A percentile compares a stretch with the other conserved stretches of the same genome.
phyloP scores from a whole-genome alignment of 2,888 invertebrate genomes.

The Tortrix viridana region DNA sequence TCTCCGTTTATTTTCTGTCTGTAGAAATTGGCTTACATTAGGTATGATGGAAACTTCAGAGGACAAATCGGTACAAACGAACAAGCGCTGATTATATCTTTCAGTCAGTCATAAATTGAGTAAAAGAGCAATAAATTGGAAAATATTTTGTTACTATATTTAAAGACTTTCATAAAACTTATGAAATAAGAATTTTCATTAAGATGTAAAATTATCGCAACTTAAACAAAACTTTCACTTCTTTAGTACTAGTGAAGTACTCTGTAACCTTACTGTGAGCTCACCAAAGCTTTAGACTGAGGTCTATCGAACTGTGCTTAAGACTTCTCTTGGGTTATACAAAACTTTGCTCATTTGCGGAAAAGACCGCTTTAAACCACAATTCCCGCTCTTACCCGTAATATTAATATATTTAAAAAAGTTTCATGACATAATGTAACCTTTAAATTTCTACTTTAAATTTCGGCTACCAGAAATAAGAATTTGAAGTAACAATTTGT shows the following conservation, averaged over 20 bases:
- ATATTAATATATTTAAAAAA: constrained; percentile 9
- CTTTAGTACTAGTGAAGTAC: constrained; percentile 1
- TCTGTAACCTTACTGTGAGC: constrained; percentile 4
- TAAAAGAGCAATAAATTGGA: too few species aligned
- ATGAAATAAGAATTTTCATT: not conserved
- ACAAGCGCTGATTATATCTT: not conserved
- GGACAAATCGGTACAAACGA: not conserved
- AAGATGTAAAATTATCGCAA: not conserved
- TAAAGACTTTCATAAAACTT: too few species aligned
- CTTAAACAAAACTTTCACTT: not conserved
- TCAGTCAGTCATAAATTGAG: too few species aligned
- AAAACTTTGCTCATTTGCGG: constrained; percentile 22
- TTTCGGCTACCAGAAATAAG: too few species aligned
- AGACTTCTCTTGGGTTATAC: constrained; percentile 17
- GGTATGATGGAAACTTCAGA: constrained; percentile 2
- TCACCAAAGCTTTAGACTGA: constrained; percentile 3
- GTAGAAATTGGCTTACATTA: not conserved
- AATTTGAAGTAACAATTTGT: too few species aligned
- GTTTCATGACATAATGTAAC: too few species aligned
- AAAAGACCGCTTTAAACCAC: constrained; percentile 28
- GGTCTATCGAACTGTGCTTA: constrained; percentile 22
- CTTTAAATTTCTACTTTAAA: too few species aligned
- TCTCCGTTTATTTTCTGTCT: constrained; percentile 17
- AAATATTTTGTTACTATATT: too few species aligned
- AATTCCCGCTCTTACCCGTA: constrained; percentile 8